Base-by-base conservation (phyloP, 2,888 invertebrate species). In the Smittia sp. region DNA sequence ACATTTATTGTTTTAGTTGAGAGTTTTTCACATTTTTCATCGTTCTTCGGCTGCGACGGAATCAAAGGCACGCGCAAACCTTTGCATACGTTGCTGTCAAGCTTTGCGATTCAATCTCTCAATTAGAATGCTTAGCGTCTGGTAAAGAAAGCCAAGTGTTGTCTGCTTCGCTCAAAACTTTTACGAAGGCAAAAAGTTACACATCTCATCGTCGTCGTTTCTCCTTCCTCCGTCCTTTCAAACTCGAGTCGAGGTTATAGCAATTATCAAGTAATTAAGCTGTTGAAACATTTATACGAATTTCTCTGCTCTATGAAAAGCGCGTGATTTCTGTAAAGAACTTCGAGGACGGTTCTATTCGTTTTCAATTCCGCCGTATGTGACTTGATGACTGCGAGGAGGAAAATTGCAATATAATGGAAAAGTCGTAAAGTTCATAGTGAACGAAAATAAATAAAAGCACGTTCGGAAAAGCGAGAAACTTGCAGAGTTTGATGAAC, bases 211-310 rank as follows among this genome's bases (percentile, higher is more conserved):
- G n/a, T 11, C n/a, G 46, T 46, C 46, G 15, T 38, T 38, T 38
- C 38, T 11, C 38, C 38, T 11, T 38, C 38, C 38, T 9, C 38
- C 11, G 7, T 38, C 11, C 38, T 38, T 38, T 9, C 11, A 38
- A 6, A 38, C 38, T 38, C 38, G 7, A 38, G 7, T 46, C 46
- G 18, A 27, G 41, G 67, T 52, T 58, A 67, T 38, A 58, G 25
- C 70, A 70, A 70, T 70, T 70, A 70, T 32, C 54, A 70, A 70
- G 27, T 27, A 70, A 70, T 70, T 70, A 70, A 52, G 70, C 70
- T 70, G 41, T 70, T 70, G 52, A 58, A 70, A 54, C 67, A 39
- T 39, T 25, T 39, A 67, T 39, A 18, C 22, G 15, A 11, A 46
- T 3, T 46, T 11, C 15, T 46, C 15, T 11, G 6, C 46, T 46